Evolutionary conservation across 64 coral and sea anemone genomes (phyloP).

Genomic region (Stichodactyla mertensii): DNA sequence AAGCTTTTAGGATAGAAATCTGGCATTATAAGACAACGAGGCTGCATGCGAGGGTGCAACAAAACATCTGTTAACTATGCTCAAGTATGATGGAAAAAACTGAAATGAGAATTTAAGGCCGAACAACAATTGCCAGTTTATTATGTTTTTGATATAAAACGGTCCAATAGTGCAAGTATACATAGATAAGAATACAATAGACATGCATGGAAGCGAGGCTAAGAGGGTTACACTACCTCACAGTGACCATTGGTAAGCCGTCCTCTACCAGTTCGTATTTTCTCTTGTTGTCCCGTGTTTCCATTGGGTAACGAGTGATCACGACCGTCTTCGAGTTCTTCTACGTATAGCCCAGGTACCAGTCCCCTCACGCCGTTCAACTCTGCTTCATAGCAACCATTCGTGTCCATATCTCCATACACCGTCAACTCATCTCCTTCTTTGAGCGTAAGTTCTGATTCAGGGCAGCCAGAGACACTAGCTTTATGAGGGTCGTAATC

Average conservation of each 20-base stretch:
- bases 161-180: no score
- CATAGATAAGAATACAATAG: background rate
- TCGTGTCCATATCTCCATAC: constrained; percentile 80
- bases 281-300: background rate
- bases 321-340: constrained; percentile 56
- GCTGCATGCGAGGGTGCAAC: no score
- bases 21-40: no score
- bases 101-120: background rate
- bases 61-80: background rate
- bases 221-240: background rate
- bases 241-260: background rate
- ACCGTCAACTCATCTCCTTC: constrained; percentile 71
- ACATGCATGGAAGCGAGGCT: constrained; percentile 15
- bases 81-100: background rate
- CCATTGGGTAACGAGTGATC: background rate
- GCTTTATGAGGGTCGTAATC: constrained; percentile 87
- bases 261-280: background rate
- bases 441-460: constrained; percentile 63
- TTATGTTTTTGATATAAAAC: background rate
- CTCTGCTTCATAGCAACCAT: constrained; percentile 81
- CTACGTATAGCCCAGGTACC: constrained; percentile 80
- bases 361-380: constrained; percentile 74
- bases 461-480: constrained; percentile 62
- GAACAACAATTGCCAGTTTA: background rate
- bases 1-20: no score